Conservation (phyloP, 1,140 invertebrate species). For the Rhyacophila brunnea region DNA sequence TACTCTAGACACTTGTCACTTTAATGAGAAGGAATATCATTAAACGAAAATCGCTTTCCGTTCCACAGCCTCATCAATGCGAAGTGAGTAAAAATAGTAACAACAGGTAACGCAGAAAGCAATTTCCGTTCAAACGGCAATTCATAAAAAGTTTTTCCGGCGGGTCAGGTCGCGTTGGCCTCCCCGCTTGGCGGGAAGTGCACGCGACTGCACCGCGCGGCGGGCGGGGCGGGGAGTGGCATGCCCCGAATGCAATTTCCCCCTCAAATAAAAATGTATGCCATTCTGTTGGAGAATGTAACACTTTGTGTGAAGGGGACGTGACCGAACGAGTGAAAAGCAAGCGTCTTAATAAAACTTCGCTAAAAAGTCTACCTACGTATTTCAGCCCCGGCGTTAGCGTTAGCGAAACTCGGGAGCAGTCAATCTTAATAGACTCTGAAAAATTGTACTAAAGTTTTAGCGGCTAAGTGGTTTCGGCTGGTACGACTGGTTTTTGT, state of each 20-base stretch:
- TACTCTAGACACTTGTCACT: too few species aligned
- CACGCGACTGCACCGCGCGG: background rate
- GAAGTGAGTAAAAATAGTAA: too few species aligned
- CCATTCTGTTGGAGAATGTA: slow-evolving; percentile 1
- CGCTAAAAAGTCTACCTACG: background rate
- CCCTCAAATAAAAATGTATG: background rate
- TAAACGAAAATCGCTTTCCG: too few species aligned
- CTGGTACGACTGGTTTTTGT: background rate
- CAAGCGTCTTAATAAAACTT: slow-evolving; percentile 3
- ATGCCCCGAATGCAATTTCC: background rate
- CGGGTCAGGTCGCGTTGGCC: too few species aligned
- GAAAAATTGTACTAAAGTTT: slow-evolving; percentile 7
- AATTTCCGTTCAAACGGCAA: too few species aligned
- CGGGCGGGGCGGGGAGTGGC: background rate
- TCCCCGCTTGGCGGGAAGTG: too few species aligned
- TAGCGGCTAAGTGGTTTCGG: slow-evolving; percentile 6
- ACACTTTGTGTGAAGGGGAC: slow-evolving; percentile 6
- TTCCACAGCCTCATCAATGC: too few species aligned
- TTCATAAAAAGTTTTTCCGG: too few species aligned
- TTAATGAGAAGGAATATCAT: too few species aligned
- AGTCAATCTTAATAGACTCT: slow-evolving; percentile 5
- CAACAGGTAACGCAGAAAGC: too few species aligned
- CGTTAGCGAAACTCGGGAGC: background rate
- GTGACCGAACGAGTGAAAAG: slow-evolving; percentile 8
- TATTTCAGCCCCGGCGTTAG: background rate